Evolutionary conservation across 35 echinoderm and acorn worm species (phyloP).

Genomic region (Lytechinus variegatus): DNA sequence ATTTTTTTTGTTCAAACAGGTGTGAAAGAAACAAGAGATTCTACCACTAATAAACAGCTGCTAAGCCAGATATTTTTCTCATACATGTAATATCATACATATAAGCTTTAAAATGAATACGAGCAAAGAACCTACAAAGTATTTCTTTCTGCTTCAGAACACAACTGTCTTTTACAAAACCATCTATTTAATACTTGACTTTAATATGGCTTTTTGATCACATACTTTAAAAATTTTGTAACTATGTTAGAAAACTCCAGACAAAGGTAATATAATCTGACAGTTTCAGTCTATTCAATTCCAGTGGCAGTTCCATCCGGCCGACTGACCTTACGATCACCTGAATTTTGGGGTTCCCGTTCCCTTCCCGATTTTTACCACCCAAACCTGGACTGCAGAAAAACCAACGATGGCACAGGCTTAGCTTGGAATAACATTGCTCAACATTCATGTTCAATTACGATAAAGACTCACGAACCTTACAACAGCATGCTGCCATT

Average conservation of each 20-base stretch:
- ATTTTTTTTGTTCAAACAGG: no score
- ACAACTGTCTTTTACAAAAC: neutral
- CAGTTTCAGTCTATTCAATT: no score
- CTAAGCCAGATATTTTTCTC: neutral
- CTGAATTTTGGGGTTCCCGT: no score
- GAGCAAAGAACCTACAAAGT: neutral
- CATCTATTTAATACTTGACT: neutral
- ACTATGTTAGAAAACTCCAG: no score
- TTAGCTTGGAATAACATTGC: neutral
- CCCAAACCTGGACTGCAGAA: no score
- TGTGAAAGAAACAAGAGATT: neutral
- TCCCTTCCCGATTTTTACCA: no score
- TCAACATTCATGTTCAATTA: neutral
- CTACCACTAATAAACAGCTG: neutral
- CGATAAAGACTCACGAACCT: neutral
- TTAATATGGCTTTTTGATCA: neutral
- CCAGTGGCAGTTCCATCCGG: no score
- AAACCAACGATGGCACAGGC: no score
- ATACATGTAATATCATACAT: neutral
- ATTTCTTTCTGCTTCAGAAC: neutral
- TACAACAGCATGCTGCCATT: neutral
- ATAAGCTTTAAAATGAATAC: neutral
- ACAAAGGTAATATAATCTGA: no score
- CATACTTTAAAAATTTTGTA: no score
- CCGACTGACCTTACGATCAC: no score